Evolutionary conservation across 2,888 invertebrate species (phyloP).

Genomic region (Diaphora mendica): DNA sequence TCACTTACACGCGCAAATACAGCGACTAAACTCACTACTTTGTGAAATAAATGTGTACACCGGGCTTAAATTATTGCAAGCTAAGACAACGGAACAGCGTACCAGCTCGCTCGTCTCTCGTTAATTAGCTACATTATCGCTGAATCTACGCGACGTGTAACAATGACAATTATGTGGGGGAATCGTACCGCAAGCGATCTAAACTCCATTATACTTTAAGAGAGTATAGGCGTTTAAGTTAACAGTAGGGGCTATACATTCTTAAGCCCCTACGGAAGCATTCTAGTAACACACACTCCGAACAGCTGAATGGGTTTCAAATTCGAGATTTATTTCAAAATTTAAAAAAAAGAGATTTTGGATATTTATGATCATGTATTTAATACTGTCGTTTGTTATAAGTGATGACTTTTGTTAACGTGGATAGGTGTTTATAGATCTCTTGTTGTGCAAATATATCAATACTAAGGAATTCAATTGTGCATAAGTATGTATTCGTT

Average conservation of each 20-base stretch:
- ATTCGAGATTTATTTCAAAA: not conserved
- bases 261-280: not conserved
- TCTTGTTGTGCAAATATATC: not conserved
- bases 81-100: slow-evolving; percentile 68
- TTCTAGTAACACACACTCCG: not conserved
- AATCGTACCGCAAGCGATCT: slow-evolving; percentile 45
- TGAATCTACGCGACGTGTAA: slow-evolving; percentile 64
- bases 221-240: slow-evolving; percentile 25
- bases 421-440: not conserved
- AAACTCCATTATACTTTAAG: slow-evolving; percentile 27
- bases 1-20: not conserved
- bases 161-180: slow-evolving; percentile 57
- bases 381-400: too few relatives aligned
- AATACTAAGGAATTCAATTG: not conserved
- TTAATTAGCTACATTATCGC: slow-evolving; percentile 79
- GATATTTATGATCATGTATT: not conserved
- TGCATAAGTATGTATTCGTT: not conserved
- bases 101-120: slow-evolving; percentile 69
- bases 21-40: slow-evolving; percentile 3
- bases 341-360: not conserved
- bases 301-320: not conserved
- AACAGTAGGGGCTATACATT: slow-evolving; percentile 10
- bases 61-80: slow-evolving; percentile 65
- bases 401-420: not conserved
- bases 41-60: slow-evolving; percentile 14